Base-by-base conservation (phyloP, 2,797 vertebrate genomes). In the Characodon lateralis region DNA sequence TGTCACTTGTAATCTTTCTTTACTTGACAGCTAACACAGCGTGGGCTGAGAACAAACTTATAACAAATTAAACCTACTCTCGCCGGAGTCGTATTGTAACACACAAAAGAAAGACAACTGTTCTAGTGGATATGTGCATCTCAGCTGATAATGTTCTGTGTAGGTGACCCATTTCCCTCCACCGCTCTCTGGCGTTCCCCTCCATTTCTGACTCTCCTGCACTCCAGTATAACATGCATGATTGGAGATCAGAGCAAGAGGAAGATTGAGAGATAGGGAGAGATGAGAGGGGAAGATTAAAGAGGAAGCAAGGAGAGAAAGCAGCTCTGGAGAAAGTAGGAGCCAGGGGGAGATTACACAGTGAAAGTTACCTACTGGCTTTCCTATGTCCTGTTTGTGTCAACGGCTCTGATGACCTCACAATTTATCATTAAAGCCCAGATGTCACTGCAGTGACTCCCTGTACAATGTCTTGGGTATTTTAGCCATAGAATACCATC, bases 161-260 rank as follows among this genome's bases (percentile, higher is more conserved):
- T 77, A 74, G 86, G 71, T 93, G 94, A 94, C 93, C 93, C 88
- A 93, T 92, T 94, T 94, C 89, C 86, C 90, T 90, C 71, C 79
- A 79, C 85, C 87, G 84, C 89, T 79, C 85, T 61, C 77, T 35
- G 5, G 65, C 28, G 63, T 80, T 76, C 66, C 68, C 73, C 61
- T 74, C 74, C 66, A 16, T 46, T 72, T 71, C 74, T 79, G 78
- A 80, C 81, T 87, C 68, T 66, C 78, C 73, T 83, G 80, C 88
- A 79, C 88, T 89, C 85, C 79, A 75, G 80, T 80, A 70, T 89
- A 63, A 85, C 78, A 89, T 46, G 88, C 89, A 88, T 89, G 84
- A 92, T 79, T 84, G 90, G 80, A 87, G 88, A 92, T 92, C 81
- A 91, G 85, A 87, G 88, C 81, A 73, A 80, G 69, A 70, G 77